Evolutionary conservation across 2,797 vertebrate species (phyloP).

Genomic region (Darevskia nairensis): DNA sequence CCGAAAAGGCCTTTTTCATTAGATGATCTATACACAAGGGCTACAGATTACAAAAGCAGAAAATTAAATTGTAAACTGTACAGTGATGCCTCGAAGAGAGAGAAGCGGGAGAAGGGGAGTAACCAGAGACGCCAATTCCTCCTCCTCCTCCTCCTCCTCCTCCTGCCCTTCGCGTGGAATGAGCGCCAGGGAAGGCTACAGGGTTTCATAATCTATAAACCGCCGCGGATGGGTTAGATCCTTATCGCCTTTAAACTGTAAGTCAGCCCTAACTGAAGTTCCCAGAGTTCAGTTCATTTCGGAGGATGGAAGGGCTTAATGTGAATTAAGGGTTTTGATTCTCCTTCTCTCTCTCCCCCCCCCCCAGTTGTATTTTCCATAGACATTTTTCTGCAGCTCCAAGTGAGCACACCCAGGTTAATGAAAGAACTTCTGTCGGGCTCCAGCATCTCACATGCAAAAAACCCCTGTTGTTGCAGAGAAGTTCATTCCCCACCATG

Average conservation of each 20-base stretch:
- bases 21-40: slow-evolving; percentile 68
- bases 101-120: slow-evolving; percentile 14
- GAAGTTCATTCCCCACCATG: background rate
- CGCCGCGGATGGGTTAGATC: slow-evolving; percentile 54
- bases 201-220: slow-evolving; percentile 37
- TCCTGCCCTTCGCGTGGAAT: slow-evolving; percentile 29
- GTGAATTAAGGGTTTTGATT: background rate
- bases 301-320: slow-evolving; percentile 29
- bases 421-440: fast-evolving
- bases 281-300: slow-evolving; percentile 35
- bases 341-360: background rate
- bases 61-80: slow-evolving; percentile 74
- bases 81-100: slow-evolving; percentile 53
- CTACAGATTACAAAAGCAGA: slow-evolving; percentile 73
- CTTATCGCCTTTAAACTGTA: slow-evolving; percentile 52
- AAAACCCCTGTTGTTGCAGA: background rate
- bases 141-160: slow-evolving; percentile 38
- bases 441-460: background rate
- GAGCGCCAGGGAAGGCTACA: slow-evolving; percentile 34
- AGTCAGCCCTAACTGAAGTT: slow-evolving; percentile 33
- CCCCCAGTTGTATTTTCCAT: background rate
- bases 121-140: slow-evolving; percentile 56
- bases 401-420: background rate
- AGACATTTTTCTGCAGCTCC: background rate
- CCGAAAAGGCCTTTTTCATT: slow-evolving; percentile 76